These are phyloP conservation scores for Thelaira solivaga DNA, from an alignment of 2,888 invertebrate species.

Conservation along the genomic window DNA sequence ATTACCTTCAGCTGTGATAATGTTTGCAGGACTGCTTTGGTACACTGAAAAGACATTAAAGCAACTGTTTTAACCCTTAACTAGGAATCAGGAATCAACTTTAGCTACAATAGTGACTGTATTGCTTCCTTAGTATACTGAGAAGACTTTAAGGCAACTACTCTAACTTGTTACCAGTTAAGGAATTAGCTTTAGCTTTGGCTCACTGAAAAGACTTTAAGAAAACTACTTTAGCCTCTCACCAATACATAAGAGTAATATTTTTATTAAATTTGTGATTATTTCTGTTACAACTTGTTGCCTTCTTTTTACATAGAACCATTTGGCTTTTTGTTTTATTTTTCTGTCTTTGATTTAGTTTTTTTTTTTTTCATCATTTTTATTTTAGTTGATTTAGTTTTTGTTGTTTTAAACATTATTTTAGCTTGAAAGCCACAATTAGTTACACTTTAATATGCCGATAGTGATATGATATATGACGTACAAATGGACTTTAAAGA, in stretches of 20 bases:
- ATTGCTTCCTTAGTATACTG: too few relatives aligned
- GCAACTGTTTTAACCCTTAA: too few relatives aligned
- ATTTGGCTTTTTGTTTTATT: not conserved
- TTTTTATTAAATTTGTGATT: not conserved
- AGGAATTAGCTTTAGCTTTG: too few relatives aligned
- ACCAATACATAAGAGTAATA: slow-evolving; percentile 1
- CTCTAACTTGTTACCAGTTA: too few relatives aligned
- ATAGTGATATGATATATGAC: slow-evolving; percentile 62
- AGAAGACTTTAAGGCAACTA: too few relatives aligned
- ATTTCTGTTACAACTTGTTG: not conserved
- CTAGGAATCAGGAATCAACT: too few relatives aligned
- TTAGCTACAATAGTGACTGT: too few relatives aligned
- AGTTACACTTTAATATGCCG: slow-evolving; percentile 73
- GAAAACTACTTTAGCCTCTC: not conserved
- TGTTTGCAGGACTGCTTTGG: too few relatives aligned
- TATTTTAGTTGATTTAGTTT: slow-evolving; percentile 26
- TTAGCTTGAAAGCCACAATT: slow-evolving; percentile 75
- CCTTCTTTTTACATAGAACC: not conserved
- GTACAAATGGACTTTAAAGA: slow-evolving; percentile 31
- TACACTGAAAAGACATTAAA: too few relatives aligned
- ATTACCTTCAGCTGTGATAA: too few relatives aligned
- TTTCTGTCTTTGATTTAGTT: not conserved
- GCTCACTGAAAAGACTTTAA: not conserved
- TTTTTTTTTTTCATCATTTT: not conserved
- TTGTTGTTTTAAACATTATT: slow-evolving; percentile 64